phyloP scores from a whole-genome alignment of 2,888 invertebrate genomes.

The Erpobdella octoculata region DNA sequence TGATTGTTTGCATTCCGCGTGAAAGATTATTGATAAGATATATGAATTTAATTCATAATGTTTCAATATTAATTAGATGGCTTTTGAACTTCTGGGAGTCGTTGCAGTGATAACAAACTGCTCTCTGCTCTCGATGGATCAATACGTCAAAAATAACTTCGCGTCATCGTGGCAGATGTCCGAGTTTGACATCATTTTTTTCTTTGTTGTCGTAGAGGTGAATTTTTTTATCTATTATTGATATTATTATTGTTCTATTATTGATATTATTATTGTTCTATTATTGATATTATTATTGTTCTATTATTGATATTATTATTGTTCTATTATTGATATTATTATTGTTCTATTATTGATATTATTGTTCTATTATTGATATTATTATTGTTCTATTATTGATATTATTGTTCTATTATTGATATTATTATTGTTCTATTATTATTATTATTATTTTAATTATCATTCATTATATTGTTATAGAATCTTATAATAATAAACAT shows the following conservation, averaged over 20 bases:
- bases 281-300: no score
- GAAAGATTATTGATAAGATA: neutral
- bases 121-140: conserved; percentile 64
- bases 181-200: conserved; percentile 56
- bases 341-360: no score
- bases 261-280: neutral
- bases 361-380: no score
- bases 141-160: conserved; percentile 58
- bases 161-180: conserved; percentile 47
- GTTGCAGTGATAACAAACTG: conserved; percentile 67
- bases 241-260: neutral
- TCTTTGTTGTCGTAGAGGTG: conserved; percentile 63
- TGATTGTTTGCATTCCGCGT: neutral
- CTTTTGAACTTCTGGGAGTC: conserved; percentile 63
- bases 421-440: no score
- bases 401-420: no score
- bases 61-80: conserved; percentile 53
- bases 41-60: neutral
- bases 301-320: no score
- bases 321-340: no score
- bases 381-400: no score
- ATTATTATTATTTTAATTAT: no score
- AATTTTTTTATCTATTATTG: neutral
- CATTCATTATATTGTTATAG: no score
- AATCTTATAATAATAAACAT: no score